phyloP scores from a whole-genome alignment of 1,140 invertebrate genomes.

The Ips nitidus region DNA sequence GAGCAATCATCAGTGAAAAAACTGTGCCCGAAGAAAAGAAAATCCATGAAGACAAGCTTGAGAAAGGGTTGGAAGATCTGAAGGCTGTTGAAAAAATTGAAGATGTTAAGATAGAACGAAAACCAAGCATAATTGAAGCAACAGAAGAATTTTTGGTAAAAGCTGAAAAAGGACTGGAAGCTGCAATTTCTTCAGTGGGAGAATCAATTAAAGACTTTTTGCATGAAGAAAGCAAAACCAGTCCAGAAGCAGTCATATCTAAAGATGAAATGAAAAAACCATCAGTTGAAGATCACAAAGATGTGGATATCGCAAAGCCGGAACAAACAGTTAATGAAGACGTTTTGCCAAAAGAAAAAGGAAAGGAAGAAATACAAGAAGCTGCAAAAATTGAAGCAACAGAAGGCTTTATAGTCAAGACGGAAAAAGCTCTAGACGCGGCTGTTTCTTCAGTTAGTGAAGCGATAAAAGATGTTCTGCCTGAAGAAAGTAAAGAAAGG shows the following conservation, averaged over 20 bases:
- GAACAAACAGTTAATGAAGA: too few species aligned
- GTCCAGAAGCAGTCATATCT: neutral
- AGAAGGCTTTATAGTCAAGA: constrained; percentile 12
- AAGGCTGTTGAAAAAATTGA: too few species aligned
- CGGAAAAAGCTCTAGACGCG: constrained; percentile 6
- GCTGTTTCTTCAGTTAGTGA: constrained; percentile 8
- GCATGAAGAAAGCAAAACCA: neutral
- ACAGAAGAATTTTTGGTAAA: too few species aligned
- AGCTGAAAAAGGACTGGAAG: neutral
- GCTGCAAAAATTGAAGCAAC: constrained; percentile 5
- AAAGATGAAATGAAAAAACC: neutral
- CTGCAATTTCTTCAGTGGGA: neutral
- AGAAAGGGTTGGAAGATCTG: too few species aligned
- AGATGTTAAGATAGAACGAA: too few species aligned
- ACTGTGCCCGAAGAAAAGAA: too few species aligned
- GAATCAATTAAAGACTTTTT: neutral
- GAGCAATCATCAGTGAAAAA: too few species aligned
- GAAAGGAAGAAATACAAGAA: neutral
- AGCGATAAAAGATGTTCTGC: neutral
- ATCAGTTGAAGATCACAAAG: neutral
- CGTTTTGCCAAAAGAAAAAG: neutral
- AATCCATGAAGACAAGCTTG: too few species aligned
- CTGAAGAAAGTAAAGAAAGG: neutral
- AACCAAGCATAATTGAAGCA: too few species aligned
- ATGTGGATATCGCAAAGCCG: too few species aligned